Evolutionary conservation across 2,113 vertebrate genomes (phyloP).

Genomic region (Odontesthes bonariensis): DNA sequence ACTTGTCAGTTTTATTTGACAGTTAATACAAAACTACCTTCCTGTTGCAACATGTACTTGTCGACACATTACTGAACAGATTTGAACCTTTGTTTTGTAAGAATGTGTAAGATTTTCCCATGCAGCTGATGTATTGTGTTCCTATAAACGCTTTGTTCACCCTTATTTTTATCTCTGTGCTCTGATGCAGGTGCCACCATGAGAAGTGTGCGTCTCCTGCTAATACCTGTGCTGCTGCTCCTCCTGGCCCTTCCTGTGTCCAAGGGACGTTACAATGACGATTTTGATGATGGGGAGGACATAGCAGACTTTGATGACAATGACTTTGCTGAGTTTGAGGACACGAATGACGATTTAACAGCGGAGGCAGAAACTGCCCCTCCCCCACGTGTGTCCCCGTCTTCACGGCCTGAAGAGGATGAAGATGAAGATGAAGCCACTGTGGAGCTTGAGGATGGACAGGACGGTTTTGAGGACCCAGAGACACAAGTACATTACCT

Average conservation of each 20-base stretch:
- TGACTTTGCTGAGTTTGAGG: conserved; percentile 98
- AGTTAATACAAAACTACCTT: too few species aligned
- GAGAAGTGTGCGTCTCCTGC: conserved; percentile 60
- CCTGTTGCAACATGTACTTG: too few species aligned
- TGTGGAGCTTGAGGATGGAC: conserved; percentile 93
- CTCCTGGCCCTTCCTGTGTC: conserved; percentile 74
- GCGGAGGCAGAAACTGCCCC: conserved; percentile 80
- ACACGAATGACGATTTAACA: conserved; percentile 86
- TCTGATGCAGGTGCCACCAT: conserved; percentile 65
- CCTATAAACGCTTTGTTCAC: neutral
- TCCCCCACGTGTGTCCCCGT: conserved; percentile 75
- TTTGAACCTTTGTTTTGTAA: too few species aligned
- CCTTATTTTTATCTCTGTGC: neutral
- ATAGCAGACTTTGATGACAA: conserved; percentile 96
- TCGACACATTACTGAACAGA: too few species aligned
- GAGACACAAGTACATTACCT: conserved; percentile 85
- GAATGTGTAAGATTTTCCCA: neutral
- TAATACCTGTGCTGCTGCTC: conserved; percentile 74
- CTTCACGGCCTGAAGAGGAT: conserved; percentile 76
- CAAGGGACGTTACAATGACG: conserved; percentile 86
- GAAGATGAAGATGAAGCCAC: conserved; percentile 94
- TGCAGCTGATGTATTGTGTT: neutral
- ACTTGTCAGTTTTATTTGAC: too few species aligned
- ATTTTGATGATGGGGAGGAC: conserved; percentile 96
- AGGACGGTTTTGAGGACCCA: conserved; percentile 93